These are phyloP conservation scores for Frankliniella fusca DNA, from an alignment of 2,888 invertebrate genomes.

Conservation along the genomic window DNA sequence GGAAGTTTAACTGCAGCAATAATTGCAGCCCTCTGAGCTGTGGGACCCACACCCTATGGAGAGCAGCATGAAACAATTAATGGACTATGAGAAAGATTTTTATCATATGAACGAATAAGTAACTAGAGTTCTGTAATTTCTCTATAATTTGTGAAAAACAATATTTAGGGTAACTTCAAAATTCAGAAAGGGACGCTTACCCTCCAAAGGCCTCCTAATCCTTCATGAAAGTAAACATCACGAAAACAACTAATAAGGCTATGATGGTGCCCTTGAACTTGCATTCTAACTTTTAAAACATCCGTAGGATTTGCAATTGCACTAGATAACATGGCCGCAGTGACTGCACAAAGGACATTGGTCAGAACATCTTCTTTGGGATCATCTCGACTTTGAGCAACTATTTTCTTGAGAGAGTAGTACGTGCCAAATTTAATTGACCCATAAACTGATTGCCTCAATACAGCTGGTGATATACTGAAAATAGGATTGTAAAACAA, in stretches of 20 bases:
- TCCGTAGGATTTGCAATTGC: constrained; percentile 96
- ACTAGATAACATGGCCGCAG: constrained; percentile 84
- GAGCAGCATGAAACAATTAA: neutral
- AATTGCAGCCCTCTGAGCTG: constrained; percentile 87
- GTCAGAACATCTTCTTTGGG: constrained; percentile 57
- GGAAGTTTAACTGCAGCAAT: constrained; percentile 93
- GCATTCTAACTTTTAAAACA: constrained; percentile 93
- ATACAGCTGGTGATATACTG: constrained; percentile 87
- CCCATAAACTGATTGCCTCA: constrained; percentile 91
- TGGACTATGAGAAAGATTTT: constrained; percentile 10
- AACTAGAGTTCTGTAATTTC: neutral
- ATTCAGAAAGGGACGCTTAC: constrained; percentile 48
- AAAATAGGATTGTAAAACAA: constrained; percentile 37
- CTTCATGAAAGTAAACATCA: constrained; percentile 79
- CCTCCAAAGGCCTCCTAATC: constrained; percentile 80
- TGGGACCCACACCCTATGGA: constrained; percentile 79
- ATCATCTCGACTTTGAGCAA: constrained; percentile 53
- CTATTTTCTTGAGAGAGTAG: constrained; percentile 75
- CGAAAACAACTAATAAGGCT: constrained; percentile 72
- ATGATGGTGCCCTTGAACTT: constrained; percentile 57
- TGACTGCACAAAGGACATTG: constrained; percentile 76
- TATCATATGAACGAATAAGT: constrained; percentile 24
- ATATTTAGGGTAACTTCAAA: constrained; percentile 31
- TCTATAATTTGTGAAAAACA: neutral
- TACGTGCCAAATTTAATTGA: constrained; percentile 96